Percentiles rank a stretch among this genome's conserved stretches.
phyloP scores from a whole-genome alignment of 2,113 vertebrate genomes.

The Cyanoramphus novaezelandiae region DNA sequence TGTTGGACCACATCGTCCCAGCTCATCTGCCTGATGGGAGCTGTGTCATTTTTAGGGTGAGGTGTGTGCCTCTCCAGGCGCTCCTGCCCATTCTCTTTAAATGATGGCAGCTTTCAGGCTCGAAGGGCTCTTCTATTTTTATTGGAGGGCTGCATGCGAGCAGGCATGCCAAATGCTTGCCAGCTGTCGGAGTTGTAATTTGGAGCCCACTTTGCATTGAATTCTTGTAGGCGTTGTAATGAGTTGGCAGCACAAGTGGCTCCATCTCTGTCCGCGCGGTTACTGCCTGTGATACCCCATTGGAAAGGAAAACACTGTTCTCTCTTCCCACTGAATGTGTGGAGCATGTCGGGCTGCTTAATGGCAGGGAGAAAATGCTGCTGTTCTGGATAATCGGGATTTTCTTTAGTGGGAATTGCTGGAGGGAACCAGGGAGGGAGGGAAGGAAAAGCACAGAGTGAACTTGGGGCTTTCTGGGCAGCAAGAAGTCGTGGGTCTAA shows the following conservation, averaged over 20 bases:
- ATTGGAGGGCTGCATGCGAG: not conserved
- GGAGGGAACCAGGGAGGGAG: not conserved
- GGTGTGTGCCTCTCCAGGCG: not conserved
- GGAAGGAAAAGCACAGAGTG: not conserved
- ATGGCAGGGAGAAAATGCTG: not conserved
- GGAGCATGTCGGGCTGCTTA: not conserved
- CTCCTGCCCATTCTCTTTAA: not conserved
- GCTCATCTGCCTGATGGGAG: not conserved
- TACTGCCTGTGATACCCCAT: fast-evolving
- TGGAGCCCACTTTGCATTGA: not conserved
- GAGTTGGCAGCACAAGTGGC: not conserved
- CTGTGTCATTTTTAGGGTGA: fast-evolving
- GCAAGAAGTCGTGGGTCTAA: not conserved
- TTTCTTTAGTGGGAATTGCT: not conserved
- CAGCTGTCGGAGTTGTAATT: not conserved
- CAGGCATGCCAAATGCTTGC: not conserved
- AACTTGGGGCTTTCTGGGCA: not conserved
- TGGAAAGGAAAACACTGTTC: not conserved
- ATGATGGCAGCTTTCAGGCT: not conserved
- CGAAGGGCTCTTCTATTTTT: not conserved
- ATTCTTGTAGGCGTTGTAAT: not conserved
- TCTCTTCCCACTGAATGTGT: fast-evolving
- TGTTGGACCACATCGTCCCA: fast-evolving
- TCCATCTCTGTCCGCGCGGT: not conserved
- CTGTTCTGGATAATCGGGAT: not conserved